Base-by-base conservation (phyloP, 2,797 vertebrate genomes). In the Limnodromus scolopaceus region DNA sequence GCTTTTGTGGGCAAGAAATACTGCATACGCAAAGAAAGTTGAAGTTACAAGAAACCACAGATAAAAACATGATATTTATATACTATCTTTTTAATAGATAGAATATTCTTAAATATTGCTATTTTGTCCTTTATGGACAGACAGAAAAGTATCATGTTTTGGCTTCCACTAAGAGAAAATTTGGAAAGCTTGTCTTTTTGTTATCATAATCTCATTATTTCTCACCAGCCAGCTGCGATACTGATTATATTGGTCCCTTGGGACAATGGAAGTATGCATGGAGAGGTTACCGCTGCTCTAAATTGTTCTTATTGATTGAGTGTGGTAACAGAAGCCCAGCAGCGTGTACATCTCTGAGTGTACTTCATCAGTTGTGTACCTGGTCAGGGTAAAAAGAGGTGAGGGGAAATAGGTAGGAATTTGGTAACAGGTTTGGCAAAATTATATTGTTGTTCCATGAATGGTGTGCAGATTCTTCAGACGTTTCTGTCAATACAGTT, bases 241-340 rank as follows among this genome's bases (percentile, higher is more conserved):
- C 94, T 96, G 95, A 95, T 96, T 93, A 72, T 95, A 84, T 92
- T 79, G 88, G 68, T 96, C 96, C 89, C 94, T 16, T 16, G 91
- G 94, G 95, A 94, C 87, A 68, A 34, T 65, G 95, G 89, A 65
- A 89, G 75, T 77, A 27, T 92, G 95, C 91, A 87, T 60, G 5
- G 89, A 96, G 93, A 92, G 94, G 93, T 92, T 96, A 84, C 87
- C 18, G 6, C 49, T n/a, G 48, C 92, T 96, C 92, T 75, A 84
- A 92, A 97, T 96, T 96, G 97, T 96, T 96, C 93, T 72, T 94
- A 84, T 92, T 96, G 95, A 95, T 96, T 96, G 89, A 95, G 86
- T 86, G 22, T 75, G 88, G 51, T 84, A 91, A 46, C 92, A 84
- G 87, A 30, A 39, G 87, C 51, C 57, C 68, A 85, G 75, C 89